phyloP scores from a whole-genome alignment of 2,888 invertebrate species.

The Cenopis cana region DNA sequence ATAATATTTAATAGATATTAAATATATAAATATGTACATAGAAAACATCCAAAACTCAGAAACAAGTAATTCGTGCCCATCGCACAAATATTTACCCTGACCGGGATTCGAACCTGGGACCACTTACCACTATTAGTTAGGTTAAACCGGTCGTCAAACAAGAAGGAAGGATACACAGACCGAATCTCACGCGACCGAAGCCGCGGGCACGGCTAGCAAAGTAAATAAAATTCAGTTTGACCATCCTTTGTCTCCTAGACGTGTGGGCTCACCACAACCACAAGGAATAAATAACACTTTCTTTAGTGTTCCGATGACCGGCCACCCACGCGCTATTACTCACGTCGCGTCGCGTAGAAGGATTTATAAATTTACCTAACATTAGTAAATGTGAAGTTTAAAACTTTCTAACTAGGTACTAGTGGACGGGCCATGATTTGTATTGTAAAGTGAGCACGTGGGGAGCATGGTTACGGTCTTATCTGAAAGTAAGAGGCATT shows the following conservation, averaged over 20 bases:
- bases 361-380: slow-evolving; percentile 45
- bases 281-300: slow-evolving; percentile 77
- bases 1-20: too few relatives aligned
- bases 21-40: too few relatives aligned
- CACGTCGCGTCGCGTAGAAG: slow-evolving; percentile 39
- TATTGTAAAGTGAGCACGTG: slow-evolving; percentile 29
- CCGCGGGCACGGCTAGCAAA: neutral
- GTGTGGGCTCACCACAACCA: slow-evolving; percentile 71
- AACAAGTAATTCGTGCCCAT: too few relatives aligned
- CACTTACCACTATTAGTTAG: too few relatives aligned
- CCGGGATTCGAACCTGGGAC: too few relatives aligned
- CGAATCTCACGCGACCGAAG: neutral
- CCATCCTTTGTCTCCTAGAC: slow-evolving; percentile 48
- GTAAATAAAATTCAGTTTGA: slow-evolving; percentile 20
- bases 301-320: slow-evolving; percentile 81
- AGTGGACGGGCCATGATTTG: slow-evolving; percentile 11
- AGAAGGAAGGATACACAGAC: neutral
- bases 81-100: too few relatives aligned
- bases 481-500: slow-evolving; percentile 4
- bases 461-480: neutral
- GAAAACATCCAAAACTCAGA: too few relatives aligned
- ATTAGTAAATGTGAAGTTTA: slow-evolving; percentile 42
- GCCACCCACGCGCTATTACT: slow-evolving; percentile 60
- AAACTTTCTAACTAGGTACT: slow-evolving; percentile 41
- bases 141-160: too few relatives aligned